Conservation (phyloP, 2,797 vertebrate species). For the Peromyscus melanophrys region DNA sequence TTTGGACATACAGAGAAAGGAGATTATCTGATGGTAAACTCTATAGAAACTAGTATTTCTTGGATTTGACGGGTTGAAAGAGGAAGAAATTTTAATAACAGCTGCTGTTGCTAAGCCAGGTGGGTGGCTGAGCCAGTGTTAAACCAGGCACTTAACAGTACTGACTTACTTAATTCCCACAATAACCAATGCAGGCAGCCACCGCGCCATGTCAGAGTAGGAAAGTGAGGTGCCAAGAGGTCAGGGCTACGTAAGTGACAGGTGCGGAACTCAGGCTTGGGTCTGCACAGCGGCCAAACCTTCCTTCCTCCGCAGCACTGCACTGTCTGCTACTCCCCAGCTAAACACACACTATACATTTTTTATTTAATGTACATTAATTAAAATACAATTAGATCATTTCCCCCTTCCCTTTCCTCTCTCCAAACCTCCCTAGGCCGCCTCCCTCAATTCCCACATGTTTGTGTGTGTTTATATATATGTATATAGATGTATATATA, state of each 20-base stretch:
- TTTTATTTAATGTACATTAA: not conserved
- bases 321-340: not conserved
- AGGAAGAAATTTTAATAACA: slow-evolving; percentile 32
- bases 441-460: not conserved
- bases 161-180: slow-evolving; percentile 12
- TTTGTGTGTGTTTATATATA: not conserved
- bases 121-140: not conserved
- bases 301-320: not conserved
- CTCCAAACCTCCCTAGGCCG: not conserved
- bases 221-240: not conserved
- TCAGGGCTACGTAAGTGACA: not conserved
- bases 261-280: not conserved
- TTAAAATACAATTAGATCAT: not conserved
- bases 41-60: slow-evolving; percentile 43
- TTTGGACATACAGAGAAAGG: not conserved
- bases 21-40: slow-evolving; percentile 38
- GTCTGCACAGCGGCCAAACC: not conserved
- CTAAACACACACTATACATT: not conserved
- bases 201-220: not conserved
- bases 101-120: not conserved
- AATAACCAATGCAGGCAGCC: not conserved
- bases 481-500: not conserved
- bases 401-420: not conserved
- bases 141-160: not conserved
- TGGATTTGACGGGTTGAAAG: slow-evolving; percentile 46